Percentiles rank a stretch among this genome's conserved stretches.
Conservation (phyloP, 2,797 vertebrate genomes). For the Jordanella pulchra region DNA sequence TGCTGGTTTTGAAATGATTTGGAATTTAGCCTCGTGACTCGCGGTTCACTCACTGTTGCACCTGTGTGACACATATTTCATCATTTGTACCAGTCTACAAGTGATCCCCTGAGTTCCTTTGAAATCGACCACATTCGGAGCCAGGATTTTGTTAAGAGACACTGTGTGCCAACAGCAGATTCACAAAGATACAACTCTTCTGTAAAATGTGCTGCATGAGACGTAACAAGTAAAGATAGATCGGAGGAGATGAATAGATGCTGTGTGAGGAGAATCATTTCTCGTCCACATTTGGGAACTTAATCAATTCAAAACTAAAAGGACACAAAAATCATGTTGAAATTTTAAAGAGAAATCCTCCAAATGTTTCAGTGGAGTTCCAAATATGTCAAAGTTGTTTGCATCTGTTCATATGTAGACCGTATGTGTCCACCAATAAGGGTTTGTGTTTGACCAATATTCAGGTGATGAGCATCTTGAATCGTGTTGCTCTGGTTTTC, state of each 20-base stretch:
- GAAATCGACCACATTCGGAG: neutral
- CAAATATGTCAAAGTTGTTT: neutral
- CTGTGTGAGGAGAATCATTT: neutral
- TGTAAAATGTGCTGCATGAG: neutral
- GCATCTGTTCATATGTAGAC: neutral
- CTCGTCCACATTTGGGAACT: neutral
- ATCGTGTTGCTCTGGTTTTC: neutral
- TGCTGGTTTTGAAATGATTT: neutral
- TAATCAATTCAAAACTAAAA: neutral
- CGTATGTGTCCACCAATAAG: neutral
- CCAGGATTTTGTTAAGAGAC: neutral
- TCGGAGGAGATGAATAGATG: neutral
- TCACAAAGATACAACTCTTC: neutral
- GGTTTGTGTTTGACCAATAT: neutral
- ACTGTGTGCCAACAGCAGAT: neutral
- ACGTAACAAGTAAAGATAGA: neutral
- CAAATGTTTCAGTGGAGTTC: neutral
- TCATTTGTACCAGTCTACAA: conserved; percentile 1
- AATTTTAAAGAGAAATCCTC: too few relatives aligned
- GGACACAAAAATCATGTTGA: neutral
- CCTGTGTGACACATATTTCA: neutral
- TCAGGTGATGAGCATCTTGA: neutral
- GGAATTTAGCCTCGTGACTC: neutral
- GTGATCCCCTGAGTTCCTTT: neutral
- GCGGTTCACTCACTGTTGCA: neutral